A percentile compares a stretch with the other conserved stretches of the same genome.
Conservation (phyloP, 2,888 invertebrate genomes). For the Melipona bicolor region DNA sequence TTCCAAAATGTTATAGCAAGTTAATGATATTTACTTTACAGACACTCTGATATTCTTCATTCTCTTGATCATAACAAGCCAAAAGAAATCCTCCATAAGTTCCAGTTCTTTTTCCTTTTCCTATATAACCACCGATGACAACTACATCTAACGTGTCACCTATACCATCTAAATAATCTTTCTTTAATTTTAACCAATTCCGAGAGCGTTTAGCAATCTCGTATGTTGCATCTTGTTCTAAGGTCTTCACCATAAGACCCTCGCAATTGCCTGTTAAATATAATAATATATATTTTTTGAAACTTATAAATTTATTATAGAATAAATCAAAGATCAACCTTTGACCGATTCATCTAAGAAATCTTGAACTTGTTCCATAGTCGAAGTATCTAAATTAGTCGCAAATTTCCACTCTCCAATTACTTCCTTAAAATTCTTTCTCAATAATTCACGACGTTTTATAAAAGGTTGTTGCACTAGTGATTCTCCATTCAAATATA, state of each 20-base stretch:
- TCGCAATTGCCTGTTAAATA: slow-evolving; percentile 93
- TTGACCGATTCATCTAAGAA: slow-evolving; percentile 97
- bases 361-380: slow-evolving; percentile 95
- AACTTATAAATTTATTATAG: slow-evolving; percentile 8
- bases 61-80: slow-evolving; percentile 95
- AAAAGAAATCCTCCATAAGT: slow-evolving; percentile 97
- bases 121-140: slow-evolving; percentile 97
- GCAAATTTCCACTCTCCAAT: slow-evolving; percentile 96
- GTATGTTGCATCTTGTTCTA: slow-evolving; percentile 95
- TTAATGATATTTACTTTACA: slow-evolving; percentile 89
- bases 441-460: slow-evolving; percentile 90
- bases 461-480: slow-evolving; percentile 92
- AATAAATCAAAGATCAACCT: slow-evolving; percentile 84
- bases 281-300: background rate
- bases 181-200: slow-evolving; percentile 98
- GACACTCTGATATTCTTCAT: slow-evolving; percentile 96
- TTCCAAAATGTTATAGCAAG: background rate
- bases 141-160: slow-evolving; percentile 98
- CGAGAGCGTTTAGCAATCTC: slow-evolving; percentile 98
- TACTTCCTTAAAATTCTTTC: slow-evolving; percentile 89
- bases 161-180: slow-evolving; percentile 98
- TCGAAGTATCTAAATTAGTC: slow-evolving; percentile 91
- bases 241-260: slow-evolving; percentile 99
- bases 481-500: slow-evolving; percentile 95
- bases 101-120: slow-evolving; percentile 97